Conservation (phyloP, 2,113 vertebrate species). For the Carassius gibelio region DNA sequence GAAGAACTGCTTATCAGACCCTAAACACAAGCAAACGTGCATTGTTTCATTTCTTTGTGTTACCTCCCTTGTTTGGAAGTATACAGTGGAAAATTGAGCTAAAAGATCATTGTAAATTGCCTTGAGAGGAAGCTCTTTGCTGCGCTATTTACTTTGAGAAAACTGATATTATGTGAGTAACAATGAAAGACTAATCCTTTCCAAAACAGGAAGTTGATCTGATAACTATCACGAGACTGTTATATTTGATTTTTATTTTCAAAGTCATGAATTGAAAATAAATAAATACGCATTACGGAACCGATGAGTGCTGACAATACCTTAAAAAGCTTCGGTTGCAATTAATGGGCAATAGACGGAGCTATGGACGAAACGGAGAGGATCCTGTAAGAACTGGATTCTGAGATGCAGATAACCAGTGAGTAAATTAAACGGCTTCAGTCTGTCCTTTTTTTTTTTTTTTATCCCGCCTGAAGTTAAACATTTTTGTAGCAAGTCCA, state of each 20-base stretch:
- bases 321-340: conserved; percentile 77
- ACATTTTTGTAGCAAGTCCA: conserved; percentile 57
- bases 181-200: conserved; percentile 72
- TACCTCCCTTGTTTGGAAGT: conserved; percentile 33
- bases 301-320: conserved; percentile 77
- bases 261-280: conserved; percentile 73
- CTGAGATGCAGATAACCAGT: conserved; percentile 78
- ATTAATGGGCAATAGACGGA: conserved; percentile 77
- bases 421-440: conserved; percentile 71
- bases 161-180: conserved; percentile 67
- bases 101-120: conserved; percentile 46
- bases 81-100: conserved; percentile 38
- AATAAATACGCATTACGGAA: conserved; percentile 76
- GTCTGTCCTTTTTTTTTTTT: conserved; percentile 19
- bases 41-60: background rate
- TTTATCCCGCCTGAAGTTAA: conserved; percentile 48
- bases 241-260: conserved; percentile 67
- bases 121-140: conserved; percentile 65
- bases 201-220: conserved; percentile 67
- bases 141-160: conserved; percentile 64
- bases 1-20: background rate
- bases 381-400: conserved; percentile 69
- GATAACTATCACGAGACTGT: conserved; percentile 74
- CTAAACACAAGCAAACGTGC: background rate
- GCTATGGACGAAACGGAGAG: conserved; percentile 69